A percentile compares a stretch with the other conserved stretches of the same genome.
Conservation (phyloP, 2,888 invertebrate species). For the Diarsia dahlii region DNA sequence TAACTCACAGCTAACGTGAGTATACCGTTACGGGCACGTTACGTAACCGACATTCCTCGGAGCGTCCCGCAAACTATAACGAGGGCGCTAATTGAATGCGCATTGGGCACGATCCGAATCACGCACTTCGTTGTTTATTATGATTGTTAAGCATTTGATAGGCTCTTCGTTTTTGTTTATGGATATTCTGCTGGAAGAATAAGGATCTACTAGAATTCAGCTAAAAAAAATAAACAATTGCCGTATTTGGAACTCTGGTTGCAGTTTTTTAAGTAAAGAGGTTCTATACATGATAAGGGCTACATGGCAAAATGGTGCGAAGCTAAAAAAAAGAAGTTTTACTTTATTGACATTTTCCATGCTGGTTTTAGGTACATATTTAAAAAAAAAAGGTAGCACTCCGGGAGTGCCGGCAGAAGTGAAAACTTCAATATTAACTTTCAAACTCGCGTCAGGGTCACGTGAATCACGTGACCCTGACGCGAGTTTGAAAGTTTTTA, state of each 20-base stretch:
- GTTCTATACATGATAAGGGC: background rate
- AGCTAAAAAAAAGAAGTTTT: too few relatives aligned
- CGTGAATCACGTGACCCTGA: too few relatives aligned
- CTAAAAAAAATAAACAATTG: background rate
- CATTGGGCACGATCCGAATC: constrained; percentile 56
- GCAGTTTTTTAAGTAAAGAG: background rate
- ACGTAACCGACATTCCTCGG: constrained; percentile 65
- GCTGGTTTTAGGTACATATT: too few relatives aligned
- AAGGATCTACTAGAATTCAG: background rate
- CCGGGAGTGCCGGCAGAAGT: too few relatives aligned
- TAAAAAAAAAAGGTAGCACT: too few relatives aligned
- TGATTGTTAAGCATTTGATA: constrained; percentile 47
- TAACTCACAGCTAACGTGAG: constrained; percentile 51
- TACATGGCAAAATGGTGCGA: too few relatives aligned
- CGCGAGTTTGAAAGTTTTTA: too few relatives aligned
- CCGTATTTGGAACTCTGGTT: constrained; percentile 7
- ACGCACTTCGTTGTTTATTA: constrained; percentile 47
- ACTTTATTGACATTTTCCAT: too few relatives aligned
- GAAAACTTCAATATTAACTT: too few relatives aligned
- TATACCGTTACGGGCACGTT: constrained; percentile 55
- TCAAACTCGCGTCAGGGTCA: too few relatives aligned
- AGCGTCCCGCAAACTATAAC: constrained; percentile 60
- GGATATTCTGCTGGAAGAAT: background rate
- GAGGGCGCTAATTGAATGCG: constrained; percentile 57
- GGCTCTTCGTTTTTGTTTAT: constrained; percentile 29